These are phyloP conservation scores for Heterocephalus glaber DNA, from an alignment of 2,113 vertebrate species.

Conservation along the genomic window DNA sequence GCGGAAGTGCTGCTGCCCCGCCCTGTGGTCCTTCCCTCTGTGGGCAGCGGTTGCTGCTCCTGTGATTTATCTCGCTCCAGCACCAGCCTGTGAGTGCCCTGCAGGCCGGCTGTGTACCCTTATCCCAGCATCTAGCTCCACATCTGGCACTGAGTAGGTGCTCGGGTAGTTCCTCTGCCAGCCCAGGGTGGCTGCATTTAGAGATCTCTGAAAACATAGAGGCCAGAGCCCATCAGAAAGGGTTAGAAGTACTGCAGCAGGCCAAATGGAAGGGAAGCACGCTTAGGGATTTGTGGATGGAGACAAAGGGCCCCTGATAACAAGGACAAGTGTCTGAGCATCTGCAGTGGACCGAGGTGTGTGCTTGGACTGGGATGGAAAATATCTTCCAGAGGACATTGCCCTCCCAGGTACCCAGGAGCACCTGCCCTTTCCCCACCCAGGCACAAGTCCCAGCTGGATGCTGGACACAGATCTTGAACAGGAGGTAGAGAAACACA, in stretches of 20 bases:
- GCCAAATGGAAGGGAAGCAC: not conserved
- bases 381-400: not conserved
- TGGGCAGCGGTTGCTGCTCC: not conserved
- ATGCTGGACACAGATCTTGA: not conserved
- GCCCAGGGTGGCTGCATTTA: not conserved
- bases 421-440: too few relatives aligned
- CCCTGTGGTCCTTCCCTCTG: not conserved
- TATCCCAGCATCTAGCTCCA: not conserved
- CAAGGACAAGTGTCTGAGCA: too few relatives aligned
- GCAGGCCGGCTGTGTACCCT: not conserved
- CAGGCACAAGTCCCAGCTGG: not conserved
- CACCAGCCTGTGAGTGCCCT: not conserved
- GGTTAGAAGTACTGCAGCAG: not conserved
- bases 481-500: not conserved
- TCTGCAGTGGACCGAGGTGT: not conserved
- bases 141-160: not conserved
- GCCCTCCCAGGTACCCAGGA: not conserved
- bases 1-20: not conserved
- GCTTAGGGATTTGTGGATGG: not conserved
- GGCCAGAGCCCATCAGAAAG: not conserved
- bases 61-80: fast-evolving
- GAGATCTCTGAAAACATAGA: not conserved
- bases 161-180: not conserved
- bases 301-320: not conserved
- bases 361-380: not conserved